phyloP scores from a whole-genome alignment of 2,113 vertebrate species.

The Tupaia chinensis region DNA sequence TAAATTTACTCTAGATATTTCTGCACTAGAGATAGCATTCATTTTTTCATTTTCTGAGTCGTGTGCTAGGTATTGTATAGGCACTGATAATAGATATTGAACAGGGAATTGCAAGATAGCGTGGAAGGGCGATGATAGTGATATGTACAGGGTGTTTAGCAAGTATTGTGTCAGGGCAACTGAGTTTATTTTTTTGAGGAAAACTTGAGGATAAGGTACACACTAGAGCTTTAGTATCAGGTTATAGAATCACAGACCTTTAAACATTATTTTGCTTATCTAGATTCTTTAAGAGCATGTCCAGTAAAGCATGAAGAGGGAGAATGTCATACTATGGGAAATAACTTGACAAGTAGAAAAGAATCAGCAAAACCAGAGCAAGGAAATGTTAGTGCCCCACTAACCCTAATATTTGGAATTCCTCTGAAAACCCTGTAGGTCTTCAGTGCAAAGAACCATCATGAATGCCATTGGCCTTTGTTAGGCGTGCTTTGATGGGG shows the following conservation, averaged over 20 bases:
- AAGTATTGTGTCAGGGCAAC: neutral
- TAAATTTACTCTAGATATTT: neutral
- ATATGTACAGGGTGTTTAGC: neutral
- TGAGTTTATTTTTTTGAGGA: neutral
- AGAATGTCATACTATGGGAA: neutral
- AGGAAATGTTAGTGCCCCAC: neutral
- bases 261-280: neutral
- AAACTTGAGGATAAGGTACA: neutral
- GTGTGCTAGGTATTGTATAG: neutral
- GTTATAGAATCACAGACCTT: neutral
- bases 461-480: neutral
- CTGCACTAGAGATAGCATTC: neutral
- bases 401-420: neutral
- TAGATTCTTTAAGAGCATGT: neutral
- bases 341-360: neutral
- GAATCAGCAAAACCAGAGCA: neutral
- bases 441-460: neutral
- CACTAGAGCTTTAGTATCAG: neutral
- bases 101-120: neutral
- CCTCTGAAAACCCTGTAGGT: neutral
- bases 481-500: neutral
- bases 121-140: neutral
- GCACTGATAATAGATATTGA: neutral
- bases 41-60: neutral
- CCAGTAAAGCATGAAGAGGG: neutral